Evolutionary conservation across 2,797 vertebrate genomes (phyloP).

Genomic region (Rhodeus uyekii): DNA sequence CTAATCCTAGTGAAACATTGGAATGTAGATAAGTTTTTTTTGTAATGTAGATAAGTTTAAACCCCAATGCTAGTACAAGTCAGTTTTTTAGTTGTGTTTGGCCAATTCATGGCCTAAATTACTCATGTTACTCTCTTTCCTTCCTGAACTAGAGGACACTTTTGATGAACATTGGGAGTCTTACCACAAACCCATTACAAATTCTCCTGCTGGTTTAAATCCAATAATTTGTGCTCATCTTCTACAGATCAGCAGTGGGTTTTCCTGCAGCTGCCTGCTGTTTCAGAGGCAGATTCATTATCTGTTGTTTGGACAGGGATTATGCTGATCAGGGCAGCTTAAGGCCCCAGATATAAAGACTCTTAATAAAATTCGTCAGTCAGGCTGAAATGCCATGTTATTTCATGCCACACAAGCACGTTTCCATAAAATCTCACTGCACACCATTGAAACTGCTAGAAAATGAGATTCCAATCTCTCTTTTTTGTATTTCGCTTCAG

Average conservation of each 20-base stretch:
- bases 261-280: constrained; percentile 61
- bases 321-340: constrained; percentile 76
- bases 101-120: constrained; percentile 12
- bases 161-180: constrained; percentile 70
- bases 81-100: background rate
- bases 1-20: background rate
- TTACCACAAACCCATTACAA: constrained; percentile 77
- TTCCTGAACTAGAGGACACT: constrained; percentile 60
- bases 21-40: background rate
- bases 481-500: background rate
- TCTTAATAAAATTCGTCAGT: constrained; percentile 79
- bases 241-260: constrained; percentile 62
- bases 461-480: background rate
- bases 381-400: constrained; percentile 68
- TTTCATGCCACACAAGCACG: constrained; percentile 61
- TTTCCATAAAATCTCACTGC: background rate
- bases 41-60: background rate
- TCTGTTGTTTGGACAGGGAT: constrained; percentile 81
- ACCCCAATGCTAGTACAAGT: background rate
- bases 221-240: constrained; percentile 77
- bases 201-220: constrained; percentile 76
- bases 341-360: constrained; percentile 75
- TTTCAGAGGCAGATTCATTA: constrained; percentile 76
- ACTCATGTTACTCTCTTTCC: constrained; percentile 5
- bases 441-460: background rate